A percentile compares a stretch with the other conserved stretches of the same genome.
Evolutionary conservation across 1,140 invertebrate species (phyloP).

Genomic region (Drosophila pectinifera): DNA sequence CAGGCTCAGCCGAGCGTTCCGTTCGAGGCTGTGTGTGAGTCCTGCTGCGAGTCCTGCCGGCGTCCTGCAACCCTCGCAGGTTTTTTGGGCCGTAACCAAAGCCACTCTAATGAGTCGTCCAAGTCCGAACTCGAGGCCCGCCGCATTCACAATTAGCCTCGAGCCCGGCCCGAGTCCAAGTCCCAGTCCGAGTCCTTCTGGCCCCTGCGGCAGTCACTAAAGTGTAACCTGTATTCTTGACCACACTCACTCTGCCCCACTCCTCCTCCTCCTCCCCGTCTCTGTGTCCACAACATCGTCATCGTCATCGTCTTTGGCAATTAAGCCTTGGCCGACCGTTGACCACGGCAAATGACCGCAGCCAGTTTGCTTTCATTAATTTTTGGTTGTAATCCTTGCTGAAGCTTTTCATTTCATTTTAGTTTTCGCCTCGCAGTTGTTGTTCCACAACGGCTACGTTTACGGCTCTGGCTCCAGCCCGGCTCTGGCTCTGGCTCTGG

Average conservation of each 20-base stretch:
- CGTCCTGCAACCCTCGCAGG: conserved; percentile 48
- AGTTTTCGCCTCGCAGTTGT: conserved; percentile 57
- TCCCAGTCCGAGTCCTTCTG: conserved; percentile 30
- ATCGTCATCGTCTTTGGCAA: conserved; percentile 77
- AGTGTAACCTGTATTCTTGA: conserved; percentile 62
- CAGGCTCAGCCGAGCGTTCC: conserved; percentile 34
- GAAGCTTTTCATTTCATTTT: conserved; percentile 83
- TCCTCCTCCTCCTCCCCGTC: conserved; percentile 3
- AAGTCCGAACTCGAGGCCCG: conserved; percentile 39
- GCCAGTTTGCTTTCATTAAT: conserved; percentile 84
- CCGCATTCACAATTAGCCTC: conserved; percentile 61
- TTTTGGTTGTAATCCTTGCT: conserved; percentile 84
- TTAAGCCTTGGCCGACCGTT: conserved; percentile 80
- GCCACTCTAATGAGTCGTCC: conserved; percentile 56
- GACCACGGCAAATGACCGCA: conserved; percentile 83
- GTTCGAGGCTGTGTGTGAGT: conserved; percentile 39
- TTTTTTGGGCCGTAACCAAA: conserved; percentile 54
- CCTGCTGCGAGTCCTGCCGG: conserved; percentile 8
- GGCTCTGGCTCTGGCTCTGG: conserved; percentile 4
- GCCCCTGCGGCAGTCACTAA: conserved; percentile 54
- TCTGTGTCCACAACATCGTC: conserved; percentile 32
- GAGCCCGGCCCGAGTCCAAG: conserved; percentile 34
- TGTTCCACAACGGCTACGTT: conserved; percentile 20
- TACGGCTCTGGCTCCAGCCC: conserved; percentile 6
- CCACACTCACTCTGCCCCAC: conserved; percentile 26